Evolutionary conservation across 2,797 vertebrate genomes (phyloP).

Genomic region (Vultur gryphus): DNA sequence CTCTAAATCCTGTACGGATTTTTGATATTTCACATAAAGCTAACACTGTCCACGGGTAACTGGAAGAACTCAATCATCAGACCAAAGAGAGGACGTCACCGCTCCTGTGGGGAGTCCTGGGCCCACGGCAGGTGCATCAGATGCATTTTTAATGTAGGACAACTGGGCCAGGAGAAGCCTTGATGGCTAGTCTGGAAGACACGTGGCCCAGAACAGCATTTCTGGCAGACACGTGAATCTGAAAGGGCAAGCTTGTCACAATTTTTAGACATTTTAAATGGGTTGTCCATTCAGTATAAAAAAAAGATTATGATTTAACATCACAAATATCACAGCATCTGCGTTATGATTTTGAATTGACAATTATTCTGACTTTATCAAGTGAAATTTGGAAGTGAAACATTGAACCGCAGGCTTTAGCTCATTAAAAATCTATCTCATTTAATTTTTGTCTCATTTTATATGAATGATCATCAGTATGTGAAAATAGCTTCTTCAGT

Average conservation of each 20-base stretch:
- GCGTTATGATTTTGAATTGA: background rate
- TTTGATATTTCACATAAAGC: conserved; percentile 74
- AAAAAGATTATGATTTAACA: background rate
- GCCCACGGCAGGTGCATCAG: conserved; percentile 19
- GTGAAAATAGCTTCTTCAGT: background rate
- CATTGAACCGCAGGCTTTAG: background rate
- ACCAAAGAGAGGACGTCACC: conserved; percentile 31
- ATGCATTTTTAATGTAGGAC: conserved; percentile 66
- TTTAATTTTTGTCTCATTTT: background rate
- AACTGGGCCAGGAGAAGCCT: conserved; percentile 33
- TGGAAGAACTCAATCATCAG: conserved; percentile 38
- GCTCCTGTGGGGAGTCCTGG: background rate
- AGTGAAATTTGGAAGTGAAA: background rate
- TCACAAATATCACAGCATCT: background rate
- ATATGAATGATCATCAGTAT: background rate
- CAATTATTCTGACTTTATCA: background rate
- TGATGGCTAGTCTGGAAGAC: conserved; percentile 21
- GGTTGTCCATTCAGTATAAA: background rate
- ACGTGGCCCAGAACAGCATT: background rate
- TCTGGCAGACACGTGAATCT: background rate
- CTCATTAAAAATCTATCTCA: background rate
- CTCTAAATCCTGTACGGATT: conserved; percentile 81
- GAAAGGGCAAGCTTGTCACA: background rate
- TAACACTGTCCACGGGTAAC: conserved; percentile 29
- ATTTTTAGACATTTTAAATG: background rate